These are phyloP conservation scores for Bellardia bayeri DNA, from an alignment of 2,888 invertebrate species.

Conservation along the genomic window DNA sequence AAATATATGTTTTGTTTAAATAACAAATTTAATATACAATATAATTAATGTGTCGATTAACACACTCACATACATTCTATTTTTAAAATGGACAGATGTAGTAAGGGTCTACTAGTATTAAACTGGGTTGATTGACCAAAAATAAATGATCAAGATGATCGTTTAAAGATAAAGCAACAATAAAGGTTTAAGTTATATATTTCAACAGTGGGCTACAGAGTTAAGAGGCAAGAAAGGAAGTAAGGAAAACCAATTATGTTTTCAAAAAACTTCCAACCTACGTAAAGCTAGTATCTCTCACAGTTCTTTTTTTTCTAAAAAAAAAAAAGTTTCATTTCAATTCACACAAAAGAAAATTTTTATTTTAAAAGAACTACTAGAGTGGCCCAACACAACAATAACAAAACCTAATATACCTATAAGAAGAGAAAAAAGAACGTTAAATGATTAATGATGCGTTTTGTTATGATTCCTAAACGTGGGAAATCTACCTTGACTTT, in stretches of 20 bases:
- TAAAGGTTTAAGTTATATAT: slow-evolving; percentile 18
- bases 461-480: slow-evolving; percentile 82
- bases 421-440: slow-evolving; percentile 8
- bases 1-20: slow-evolving; percentile 45
- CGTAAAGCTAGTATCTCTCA: slow-evolving; percentile 51
- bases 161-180: slow-evolving; percentile 41
- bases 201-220: no score
- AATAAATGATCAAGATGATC: background rate
- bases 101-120: background rate
- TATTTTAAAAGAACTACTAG: slow-evolving; percentile 22
- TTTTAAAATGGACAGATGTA: background rate
- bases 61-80: background rate
- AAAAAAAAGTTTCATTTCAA: slow-evolving; percentile 44
- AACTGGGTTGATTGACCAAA: slow-evolving; percentile 59
- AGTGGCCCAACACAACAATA: slow-evolving; percentile 16
- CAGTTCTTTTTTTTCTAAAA: background rate
- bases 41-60: slow-evolving; percentile 45
- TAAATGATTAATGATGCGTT: slow-evolving; percentile 82
- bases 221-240: background rate
- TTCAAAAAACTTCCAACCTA: slow-evolving; percentile 45
- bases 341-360: slow-evolving; percentile 38
- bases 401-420: slow-evolving; percentile 14
- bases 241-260: slow-evolving; percentile 22
- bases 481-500: slow-evolving; percentile 78
- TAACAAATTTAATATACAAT: slow-evolving; percentile 42